A percentile compares a stretch with the other conserved stretches of the same genome.
Evolutionary conservation across 1,140 invertebrate genomes (phyloP).

Genomic region (Mylabris phalerata): DNA sequence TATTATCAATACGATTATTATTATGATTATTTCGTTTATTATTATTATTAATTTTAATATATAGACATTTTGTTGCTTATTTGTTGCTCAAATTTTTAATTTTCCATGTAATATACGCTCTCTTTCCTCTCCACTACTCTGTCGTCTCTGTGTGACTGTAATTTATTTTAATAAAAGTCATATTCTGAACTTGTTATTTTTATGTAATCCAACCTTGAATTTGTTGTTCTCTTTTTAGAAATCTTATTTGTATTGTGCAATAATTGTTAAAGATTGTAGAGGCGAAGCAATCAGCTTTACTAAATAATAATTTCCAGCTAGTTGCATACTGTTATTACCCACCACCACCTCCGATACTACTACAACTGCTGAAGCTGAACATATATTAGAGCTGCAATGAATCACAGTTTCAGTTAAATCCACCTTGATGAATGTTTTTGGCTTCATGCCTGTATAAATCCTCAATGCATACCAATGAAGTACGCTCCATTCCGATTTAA

Average conservation of each 20-base stretch:
- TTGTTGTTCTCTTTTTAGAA: too few species aligned
- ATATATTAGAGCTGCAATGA: constrained; percentile 42
- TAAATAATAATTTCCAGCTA: constrained; percentile 39
- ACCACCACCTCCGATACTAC: too few species aligned
- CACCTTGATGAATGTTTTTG: constrained; percentile 44
- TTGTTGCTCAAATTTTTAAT: constrained; percentile 43
- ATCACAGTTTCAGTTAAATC: constrained; percentile 44
- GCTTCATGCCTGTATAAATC: constrained; percentile 44
- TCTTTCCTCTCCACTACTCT: constrained; percentile 23
- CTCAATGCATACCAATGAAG: constrained; percentile 45
- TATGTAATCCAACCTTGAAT: not conserved
- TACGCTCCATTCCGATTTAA: constrained; percentile 35
- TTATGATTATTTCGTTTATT: constrained; percentile 13
- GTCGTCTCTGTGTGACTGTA: constrained; percentile 44
- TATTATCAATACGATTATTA: not conserved
- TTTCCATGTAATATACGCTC: constrained; percentile 39
- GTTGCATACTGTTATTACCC: constrained; percentile 20
- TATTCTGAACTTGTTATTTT: constrained; percentile 25
- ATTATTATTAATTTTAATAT: constrained; percentile 18
- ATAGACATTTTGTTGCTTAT: constrained; percentile 42
- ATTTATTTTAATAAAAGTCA: constrained; percentile 46
- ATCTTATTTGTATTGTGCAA: constrained; percentile 8
- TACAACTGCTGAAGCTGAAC: constrained; percentile 28
- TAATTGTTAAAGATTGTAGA: constrained; percentile 2
- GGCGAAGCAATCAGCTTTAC: constrained; percentile 35